Evolutionary conservation across 2,113 vertebrate genomes (phyloP).

Genomic region (Amphilophus citrinellus): DNA sequence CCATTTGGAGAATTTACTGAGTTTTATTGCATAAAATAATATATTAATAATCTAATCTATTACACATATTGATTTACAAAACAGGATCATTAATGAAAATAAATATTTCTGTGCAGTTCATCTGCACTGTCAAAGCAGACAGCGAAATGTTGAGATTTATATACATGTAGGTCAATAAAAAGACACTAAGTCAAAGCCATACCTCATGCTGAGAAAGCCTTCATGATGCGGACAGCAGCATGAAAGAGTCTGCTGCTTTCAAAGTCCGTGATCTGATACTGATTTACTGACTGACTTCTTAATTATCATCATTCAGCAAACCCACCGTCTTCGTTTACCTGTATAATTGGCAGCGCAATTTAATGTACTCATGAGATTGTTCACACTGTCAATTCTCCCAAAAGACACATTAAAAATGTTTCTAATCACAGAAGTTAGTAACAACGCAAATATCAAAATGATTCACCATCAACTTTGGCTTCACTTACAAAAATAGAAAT

Average conservation of each 20-base stretch:
- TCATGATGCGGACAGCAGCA: conserved; percentile 16
- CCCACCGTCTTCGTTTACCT: not conserved
- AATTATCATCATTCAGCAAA: conserved; percentile 1
- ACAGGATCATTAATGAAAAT: conserved; percentile 77
- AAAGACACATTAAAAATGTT: conserved; percentile 10
- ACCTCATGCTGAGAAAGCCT: conserved; percentile 28
- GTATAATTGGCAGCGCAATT: conserved; percentile 27
- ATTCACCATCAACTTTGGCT: conserved; percentile 43
- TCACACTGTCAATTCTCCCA: conserved; percentile 38
- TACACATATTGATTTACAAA: conserved; percentile 73
- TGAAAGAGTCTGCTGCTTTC: not conserved
- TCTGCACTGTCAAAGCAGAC: conserved; percentile 55
- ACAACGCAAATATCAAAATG: conserved; percentile 34
- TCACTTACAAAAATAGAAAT: conserved; percentile 59
- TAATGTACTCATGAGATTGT: conserved; percentile 4
- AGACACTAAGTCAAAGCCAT: conserved; percentile 21
- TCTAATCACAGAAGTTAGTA: conserved; percentile 42
- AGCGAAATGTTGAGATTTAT: conserved; percentile 46
- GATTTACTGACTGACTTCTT: not conserved
- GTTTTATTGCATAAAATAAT: conserved; percentile 75
- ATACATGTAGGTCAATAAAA: conserved; percentile 27
- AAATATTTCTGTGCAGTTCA: conserved; percentile 74
- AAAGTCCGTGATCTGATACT: conserved; percentile 8
- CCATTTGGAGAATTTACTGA: conserved; percentile 26
- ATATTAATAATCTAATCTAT: conserved; percentile 51